phyloP scores from a whole-genome alignment of 92 coral and sea anemone genomes.

The Meandrina meandrites region DNA sequence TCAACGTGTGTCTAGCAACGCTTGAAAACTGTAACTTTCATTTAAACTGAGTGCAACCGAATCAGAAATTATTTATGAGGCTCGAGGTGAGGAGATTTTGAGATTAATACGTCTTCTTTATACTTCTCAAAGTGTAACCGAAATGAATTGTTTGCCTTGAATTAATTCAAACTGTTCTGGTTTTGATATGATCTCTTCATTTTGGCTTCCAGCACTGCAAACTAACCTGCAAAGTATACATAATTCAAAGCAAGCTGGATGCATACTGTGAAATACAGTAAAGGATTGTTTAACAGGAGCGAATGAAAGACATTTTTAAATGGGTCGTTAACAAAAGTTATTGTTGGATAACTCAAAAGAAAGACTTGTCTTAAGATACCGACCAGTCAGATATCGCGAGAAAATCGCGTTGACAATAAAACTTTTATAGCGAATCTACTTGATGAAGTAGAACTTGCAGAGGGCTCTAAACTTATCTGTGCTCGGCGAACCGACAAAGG shows the following conservation, averaged over 20 bases:
- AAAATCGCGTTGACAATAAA: not conserved
- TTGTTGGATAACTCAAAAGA: not conserved
- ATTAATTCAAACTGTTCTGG: not conserved
- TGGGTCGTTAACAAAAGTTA: slow-evolving; percentile 2
- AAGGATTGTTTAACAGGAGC: not conserved
- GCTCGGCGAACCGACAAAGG: too few species aligned
- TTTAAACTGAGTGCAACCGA: not conserved
- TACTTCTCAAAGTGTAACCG: not conserved
- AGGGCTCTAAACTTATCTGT: not conserved
- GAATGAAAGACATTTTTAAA: not conserved
- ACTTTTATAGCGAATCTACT: not conserved
- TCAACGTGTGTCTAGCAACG: not conserved
- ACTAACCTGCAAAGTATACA: not conserved
- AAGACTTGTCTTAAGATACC: not conserved
- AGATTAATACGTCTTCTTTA: not conserved
- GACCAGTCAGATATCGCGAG: not conserved
- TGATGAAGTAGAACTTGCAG: not conserved
- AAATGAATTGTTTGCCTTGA: not conserved
- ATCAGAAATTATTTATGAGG: not conserved
- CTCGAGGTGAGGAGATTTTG: not conserved
- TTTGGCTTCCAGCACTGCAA: not conserved
- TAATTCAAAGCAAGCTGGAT: not conserved
- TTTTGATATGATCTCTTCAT: not conserved
- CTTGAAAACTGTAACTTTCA: too few species aligned
- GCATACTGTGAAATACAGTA: slow-evolving; percentile 6